These are phyloP conservation scores for Hirtodrosophila cameraria DNA, from an alignment of 2,888 invertebrate species.

Conservation along the genomic window DNA sequence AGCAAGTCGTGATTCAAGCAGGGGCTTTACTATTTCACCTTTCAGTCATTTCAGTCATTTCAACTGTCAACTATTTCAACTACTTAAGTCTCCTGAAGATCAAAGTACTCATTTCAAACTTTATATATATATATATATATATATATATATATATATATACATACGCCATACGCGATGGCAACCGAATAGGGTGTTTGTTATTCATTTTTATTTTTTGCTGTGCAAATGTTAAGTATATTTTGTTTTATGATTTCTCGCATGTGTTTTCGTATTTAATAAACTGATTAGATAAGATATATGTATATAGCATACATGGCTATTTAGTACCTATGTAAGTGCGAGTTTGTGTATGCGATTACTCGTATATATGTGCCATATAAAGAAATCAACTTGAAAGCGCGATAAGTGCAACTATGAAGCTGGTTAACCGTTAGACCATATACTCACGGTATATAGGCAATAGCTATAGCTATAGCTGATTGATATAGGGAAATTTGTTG, in stretches of 20 bases:
- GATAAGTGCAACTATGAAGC: conserved; percentile 56
- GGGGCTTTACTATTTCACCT: no score
- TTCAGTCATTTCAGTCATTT: background rate
- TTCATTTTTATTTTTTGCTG: conserved; percentile 21
- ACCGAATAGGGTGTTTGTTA: conserved; percentile 34
- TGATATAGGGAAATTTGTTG: conserved; percentile 25
- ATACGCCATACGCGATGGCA: no score
- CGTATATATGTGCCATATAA: conserved; percentile 28
- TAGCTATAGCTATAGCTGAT: no score
- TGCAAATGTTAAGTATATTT: conserved; percentile 32
- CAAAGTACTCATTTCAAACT: conserved; percentile 1
- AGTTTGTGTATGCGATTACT: conserved; percentile 23
- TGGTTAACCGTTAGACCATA: conserved; percentile 21
- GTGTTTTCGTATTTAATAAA: conserved; percentile 69
- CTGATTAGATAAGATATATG: conserved; percentile 68
- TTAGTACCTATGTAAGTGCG: conserved; percentile 4
- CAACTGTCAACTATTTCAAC: background rate
- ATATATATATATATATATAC: conserved; percentile 8
- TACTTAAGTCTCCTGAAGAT: background rate
- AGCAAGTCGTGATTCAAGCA: no score
- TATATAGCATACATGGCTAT: background rate
- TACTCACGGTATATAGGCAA: conserved; percentile 8
- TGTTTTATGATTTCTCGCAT: conserved; percentile 66
- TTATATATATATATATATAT: background rate
- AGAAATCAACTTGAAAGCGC: conserved; percentile 56